A percentile compares a stretch with the other conserved stretches of the same genome.
phyloP scores from a whole-genome alignment of 1,140 invertebrate genomes.

The Neotoxoptera formosana region DNA sequence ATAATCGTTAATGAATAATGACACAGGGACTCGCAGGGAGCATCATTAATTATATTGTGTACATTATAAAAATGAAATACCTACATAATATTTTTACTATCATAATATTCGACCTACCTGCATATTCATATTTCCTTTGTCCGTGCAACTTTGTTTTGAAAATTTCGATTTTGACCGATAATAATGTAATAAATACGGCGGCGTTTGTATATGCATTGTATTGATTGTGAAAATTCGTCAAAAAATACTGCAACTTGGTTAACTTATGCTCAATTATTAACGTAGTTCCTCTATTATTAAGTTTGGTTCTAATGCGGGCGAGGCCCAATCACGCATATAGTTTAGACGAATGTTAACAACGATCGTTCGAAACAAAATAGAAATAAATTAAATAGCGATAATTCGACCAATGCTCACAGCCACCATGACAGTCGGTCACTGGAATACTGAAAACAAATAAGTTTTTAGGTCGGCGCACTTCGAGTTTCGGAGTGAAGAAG shows the following conservation, averaged over 20 bases:
- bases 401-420: no score
- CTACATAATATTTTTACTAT: not conserved
- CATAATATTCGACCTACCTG: not conserved
- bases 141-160: not conserved
- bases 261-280: not conserved
- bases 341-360: no score
- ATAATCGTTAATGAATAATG: slow-evolving; percentile 1
- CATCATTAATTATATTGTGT: not conserved
- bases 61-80: not conserved
- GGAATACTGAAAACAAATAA: no score
- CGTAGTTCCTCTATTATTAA: not conserved
- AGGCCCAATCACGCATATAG: no score
- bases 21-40: not conserved
- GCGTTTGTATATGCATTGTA: not conserved
- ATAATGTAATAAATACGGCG: no score
- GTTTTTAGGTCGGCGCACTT: no score
- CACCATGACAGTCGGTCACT: no score
- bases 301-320: not conserved
- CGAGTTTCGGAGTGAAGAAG: no score
- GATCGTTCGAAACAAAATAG: no score
- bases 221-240: not conserved
- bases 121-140: not conserved
- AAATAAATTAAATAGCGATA: no score
- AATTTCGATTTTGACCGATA: not conserved
- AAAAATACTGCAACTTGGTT: not conserved